Evolutionary conservation across 2,113 vertebrate species (phyloP).

Genomic region (Holacanthus passer): DNA sequence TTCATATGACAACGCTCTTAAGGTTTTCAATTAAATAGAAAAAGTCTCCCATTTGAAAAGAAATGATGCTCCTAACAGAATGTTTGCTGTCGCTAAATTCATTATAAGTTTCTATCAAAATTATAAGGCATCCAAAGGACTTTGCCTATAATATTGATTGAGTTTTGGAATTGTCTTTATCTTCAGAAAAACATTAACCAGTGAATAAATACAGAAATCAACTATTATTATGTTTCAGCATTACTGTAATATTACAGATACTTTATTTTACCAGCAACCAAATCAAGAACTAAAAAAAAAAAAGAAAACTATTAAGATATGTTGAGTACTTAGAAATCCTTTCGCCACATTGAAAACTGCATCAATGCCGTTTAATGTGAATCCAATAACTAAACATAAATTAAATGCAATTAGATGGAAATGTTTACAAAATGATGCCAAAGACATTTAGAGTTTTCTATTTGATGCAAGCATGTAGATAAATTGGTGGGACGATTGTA

Average conservation of each 20-base stretch:
- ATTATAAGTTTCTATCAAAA: neutral
- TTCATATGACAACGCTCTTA: neutral
- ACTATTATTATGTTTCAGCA: neutral
- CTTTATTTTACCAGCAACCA: neutral
- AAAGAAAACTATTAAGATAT: neutral
- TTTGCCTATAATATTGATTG: neutral
- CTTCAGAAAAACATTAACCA: neutral
- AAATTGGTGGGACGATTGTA: no score
- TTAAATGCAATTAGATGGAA: neutral
- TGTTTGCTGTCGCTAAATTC: neutral
- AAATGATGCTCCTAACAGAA: neutral
- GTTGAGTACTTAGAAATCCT: no score
- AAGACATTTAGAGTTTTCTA: neutral
- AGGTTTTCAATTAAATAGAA: neutral
- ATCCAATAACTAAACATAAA: neutral
- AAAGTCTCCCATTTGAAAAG: neutral
- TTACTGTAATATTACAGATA: neutral
- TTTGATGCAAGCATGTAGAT: neutral
- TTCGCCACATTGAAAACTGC: neutral
- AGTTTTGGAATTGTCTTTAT: no score
- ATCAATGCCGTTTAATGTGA: neutral
- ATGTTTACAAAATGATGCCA: neutral
- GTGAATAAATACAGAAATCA: neutral
- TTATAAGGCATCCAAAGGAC: no score
- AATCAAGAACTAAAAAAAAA: neutral